phyloP scores from a whole-genome alignment of 2,113 vertebrate genomes.

The Lasiurus cinereus region DNA sequence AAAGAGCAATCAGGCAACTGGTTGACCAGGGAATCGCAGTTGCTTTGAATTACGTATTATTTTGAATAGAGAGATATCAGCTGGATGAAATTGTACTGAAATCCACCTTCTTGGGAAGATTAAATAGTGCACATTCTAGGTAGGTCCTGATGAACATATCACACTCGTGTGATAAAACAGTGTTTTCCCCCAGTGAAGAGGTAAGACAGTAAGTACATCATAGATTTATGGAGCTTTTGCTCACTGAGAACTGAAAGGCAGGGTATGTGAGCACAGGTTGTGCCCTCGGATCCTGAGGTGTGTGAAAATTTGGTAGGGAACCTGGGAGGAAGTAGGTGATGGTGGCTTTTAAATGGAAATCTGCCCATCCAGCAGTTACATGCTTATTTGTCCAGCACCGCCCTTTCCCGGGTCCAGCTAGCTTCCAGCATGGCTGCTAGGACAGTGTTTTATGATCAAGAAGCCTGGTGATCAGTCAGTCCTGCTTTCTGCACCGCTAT shows the following conservation, averaged over 20 bases:
- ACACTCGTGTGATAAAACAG: slow-evolving; percentile 45
- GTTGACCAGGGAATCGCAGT: slow-evolving; percentile 57
- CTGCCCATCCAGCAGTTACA: background rate
- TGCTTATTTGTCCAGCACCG: background rate
- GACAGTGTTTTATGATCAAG: background rate
- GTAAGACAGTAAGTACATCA: background rate
- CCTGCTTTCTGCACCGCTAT: background rate
- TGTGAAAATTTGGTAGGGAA: background rate
- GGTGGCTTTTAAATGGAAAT: background rate
- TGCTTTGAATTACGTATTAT: slow-evolving; percentile 73
- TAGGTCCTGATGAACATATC: slow-evolving; percentile 22
- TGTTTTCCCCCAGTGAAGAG: background rate
- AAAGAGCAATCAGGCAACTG: slow-evolving; percentile 50
- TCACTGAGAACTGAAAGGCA: background rate
- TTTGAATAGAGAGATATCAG: slow-evolving; percentile 70
- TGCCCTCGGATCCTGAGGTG: slow-evolving; percentile 3
- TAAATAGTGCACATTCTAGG: slow-evolving; percentile 33
- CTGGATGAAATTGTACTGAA: slow-evolving; percentile 64
- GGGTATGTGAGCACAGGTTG: background rate
- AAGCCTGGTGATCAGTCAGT: background rate
- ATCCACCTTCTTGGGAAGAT: slow-evolving; percentile 55
- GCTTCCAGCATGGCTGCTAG: background rate
- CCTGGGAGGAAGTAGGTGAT: background rate
- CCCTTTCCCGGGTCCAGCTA: background rate
- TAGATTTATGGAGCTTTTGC: background rate